phyloP scores from a whole-genome alignment of 2,888 invertebrate genomes.

The Clunio marinus region DNA sequence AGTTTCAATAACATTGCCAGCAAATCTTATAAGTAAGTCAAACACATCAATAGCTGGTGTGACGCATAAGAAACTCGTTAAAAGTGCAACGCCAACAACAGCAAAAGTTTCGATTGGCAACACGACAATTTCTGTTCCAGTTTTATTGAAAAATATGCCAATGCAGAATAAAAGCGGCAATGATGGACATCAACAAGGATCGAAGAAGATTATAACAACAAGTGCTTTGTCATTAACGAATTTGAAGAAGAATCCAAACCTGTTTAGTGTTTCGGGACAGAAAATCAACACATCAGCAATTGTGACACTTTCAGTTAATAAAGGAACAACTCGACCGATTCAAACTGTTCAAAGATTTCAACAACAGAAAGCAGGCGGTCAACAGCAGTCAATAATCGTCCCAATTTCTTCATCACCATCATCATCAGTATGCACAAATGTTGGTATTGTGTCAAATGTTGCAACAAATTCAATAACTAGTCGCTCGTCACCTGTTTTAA shows the following conservation, averaged over 20 bases:
- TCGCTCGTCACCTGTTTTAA: slow-evolving; percentile 54
- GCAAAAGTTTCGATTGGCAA: slow-evolving; percentile 52
- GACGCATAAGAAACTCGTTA: slow-evolving; percentile 53
- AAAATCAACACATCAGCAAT: slow-evolving; percentile 48
- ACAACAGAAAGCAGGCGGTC: slow-evolving; percentile 40
- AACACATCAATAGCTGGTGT: slow-evolving; percentile 47
- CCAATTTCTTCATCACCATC: slow-evolving; percentile 41
- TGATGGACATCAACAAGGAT: slow-evolving; percentile 40
- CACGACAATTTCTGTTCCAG: slow-evolving; percentile 51
- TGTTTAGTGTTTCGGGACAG: slow-evolving; percentile 46
- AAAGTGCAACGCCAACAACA: slow-evolving; percentile 59
- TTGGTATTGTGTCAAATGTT: slow-evolving; percentile 43
- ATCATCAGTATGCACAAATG: slow-evolving; percentile 48
- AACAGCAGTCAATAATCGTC: slow-evolving; percentile 19
- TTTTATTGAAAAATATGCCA: slow-evolving; percentile 45
- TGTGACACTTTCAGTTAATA: slow-evolving; percentile 46
- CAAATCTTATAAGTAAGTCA: slow-evolving; percentile 22
- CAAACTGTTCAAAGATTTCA: slow-evolving; percentile 30
- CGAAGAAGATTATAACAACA: slow-evolving; percentile 43
- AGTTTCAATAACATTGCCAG: slow-evolving; percentile 3
- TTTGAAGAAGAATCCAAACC: slow-evolving; percentile 44
- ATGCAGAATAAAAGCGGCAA: slow-evolving; percentile 42
- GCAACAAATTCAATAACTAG: slow-evolving; percentile 52
- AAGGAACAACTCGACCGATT: slow-evolving; percentile 45
- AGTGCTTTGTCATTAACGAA: slow-evolving; percentile 46